Base-by-base conservation (phyloP, 2,888 invertebrate genomes). In the Hesperia comma region DNA sequence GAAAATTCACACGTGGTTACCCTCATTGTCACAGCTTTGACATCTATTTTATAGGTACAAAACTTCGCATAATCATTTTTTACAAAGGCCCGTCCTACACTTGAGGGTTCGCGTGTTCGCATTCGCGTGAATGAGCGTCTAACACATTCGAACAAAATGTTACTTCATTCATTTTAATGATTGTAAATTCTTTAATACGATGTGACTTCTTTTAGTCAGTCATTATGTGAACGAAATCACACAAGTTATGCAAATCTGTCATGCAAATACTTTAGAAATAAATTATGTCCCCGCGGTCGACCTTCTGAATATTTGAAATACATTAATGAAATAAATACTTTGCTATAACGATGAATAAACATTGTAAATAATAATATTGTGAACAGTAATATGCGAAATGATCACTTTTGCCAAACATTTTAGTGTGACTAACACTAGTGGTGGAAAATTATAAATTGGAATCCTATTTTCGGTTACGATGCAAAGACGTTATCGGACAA, bases 231-330 rank as follows among this genome's bases (percentile, higher is more conserved):
- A 46, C 17, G 5, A 46, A 12, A 7, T 12, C 46, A 46, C 46
- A 49, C 15, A 4, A 12, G 19, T 2, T 7, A 10, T 49, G 49
- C 49, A 49, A 49, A 49, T 49, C 49, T 19, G 12, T 19, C 49
- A 63, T 67, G 56, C 33, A 61, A 71, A 61, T 60, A 54, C 43
- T 60, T 58, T 26, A 43, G 68, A 70, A 70, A 70, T 67, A 72
- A 60, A 71, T 72, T 71, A 72, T 60, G 54, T 49, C 12, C 63
- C 56, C 51, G 57, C 58, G 67, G 72, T 68, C 73, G 70, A 72
- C 68, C 72, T 63, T 70, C 63, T 63, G 66, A 70, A 70, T 71
- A 72, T 70, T 72, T 67, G 33, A 58, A 71, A 43, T 72, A 71
- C 71, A 69, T 71, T 68, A 69, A 66, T 68, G 57, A 64, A 67